Evolutionary conservation across 2,888 invertebrate genomes (phyloP).

Genomic region (Caenorhabditis uteleia): DNA sequence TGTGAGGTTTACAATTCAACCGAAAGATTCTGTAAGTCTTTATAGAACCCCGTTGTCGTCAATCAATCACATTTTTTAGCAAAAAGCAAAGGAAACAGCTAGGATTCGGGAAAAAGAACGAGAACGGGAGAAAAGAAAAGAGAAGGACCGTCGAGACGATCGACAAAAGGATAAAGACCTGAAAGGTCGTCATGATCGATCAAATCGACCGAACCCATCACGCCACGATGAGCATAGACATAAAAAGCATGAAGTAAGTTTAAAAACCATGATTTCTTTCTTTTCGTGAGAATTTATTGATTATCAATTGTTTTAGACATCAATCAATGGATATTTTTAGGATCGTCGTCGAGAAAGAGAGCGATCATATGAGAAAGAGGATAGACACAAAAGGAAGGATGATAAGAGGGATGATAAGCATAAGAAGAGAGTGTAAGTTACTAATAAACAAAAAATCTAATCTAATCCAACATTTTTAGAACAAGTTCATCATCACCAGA

Average conservation of each 20-base stretch:
- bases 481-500: neutral
- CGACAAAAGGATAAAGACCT: neutral
- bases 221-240: neutral
- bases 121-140: slow-evolving; percentile 17
- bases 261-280: neutral
- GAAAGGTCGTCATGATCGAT: neutral
- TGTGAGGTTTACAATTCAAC: slow-evolving; percentile 53
- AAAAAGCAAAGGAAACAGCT: slow-evolving; percentile 28
- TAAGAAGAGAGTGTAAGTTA: neutral
- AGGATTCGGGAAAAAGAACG: slow-evolving; percentile 13
- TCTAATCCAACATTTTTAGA: neutral
- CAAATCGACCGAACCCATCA: neutral
- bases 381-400: slow-evolving; percentile 6
- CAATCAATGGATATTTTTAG: too few species aligned
- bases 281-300: neutral
- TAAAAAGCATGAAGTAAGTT: neutral
- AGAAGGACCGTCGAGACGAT: neutral
- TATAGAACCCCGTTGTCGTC: neutral
- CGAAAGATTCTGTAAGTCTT: slow-evolving; percentile 20
- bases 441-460: slow-evolving; percentile 3
- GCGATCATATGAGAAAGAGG: slow-evolving; percentile 6
- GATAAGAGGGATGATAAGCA: neutral
- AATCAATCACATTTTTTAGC: slow-evolving; percentile 10
- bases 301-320: too few species aligned
- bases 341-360: neutral